Evolutionary conservation across 2,797 vertebrate species (phyloP).

Genomic region (Xenops minutus): DNA sequence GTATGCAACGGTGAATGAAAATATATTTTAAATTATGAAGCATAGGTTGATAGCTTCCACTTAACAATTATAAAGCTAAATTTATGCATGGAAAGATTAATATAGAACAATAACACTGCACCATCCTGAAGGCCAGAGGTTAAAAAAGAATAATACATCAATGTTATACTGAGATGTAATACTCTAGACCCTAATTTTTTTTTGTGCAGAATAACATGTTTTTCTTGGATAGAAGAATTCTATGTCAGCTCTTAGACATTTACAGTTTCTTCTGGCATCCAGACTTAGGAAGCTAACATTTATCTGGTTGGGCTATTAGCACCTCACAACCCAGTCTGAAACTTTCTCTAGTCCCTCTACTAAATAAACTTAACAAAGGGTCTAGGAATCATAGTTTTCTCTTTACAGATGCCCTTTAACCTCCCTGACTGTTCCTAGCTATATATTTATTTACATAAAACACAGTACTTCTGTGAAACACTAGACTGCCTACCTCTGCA

Average conservation of each 20-base stretch:
- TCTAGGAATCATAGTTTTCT: conserved; percentile 54
- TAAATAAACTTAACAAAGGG: conserved; percentile 48
- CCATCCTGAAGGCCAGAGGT: not conserved
- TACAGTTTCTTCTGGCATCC: conserved; percentile 66
- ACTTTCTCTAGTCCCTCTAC: conserved; percentile 9
- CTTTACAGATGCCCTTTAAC: conserved; percentile 40
- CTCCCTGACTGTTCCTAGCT: conserved; percentile 28
- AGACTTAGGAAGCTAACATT: conserved; percentile 66
- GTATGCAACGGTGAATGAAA: not conserved
- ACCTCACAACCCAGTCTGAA: conserved; percentile 59
- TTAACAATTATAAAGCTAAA: conserved; percentile 24
- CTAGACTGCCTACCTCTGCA: not conserved
- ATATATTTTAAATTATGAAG: conserved; percentile 10
- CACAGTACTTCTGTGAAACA: conserved; percentile 18
- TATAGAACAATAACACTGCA: conserved; percentile 15
- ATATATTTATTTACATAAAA: conserved; percentile 41
- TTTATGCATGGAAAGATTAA: not conserved
- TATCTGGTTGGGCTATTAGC: conserved; percentile 70
- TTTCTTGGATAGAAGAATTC: conserved; percentile 41
- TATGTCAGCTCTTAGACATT: conserved; percentile 45
- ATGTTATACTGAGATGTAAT: not conserved
- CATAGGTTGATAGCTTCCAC: not conserved
- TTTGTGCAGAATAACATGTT: conserved; percentile 28
- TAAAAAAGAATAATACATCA: not conserved
- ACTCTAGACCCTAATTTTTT: not conserved